These are phyloP conservation scores for Sebastiscus albofasciatus DNA, from an alignment of 2,797 vertebrate genomes.

Conservation along the genomic window DNA sequence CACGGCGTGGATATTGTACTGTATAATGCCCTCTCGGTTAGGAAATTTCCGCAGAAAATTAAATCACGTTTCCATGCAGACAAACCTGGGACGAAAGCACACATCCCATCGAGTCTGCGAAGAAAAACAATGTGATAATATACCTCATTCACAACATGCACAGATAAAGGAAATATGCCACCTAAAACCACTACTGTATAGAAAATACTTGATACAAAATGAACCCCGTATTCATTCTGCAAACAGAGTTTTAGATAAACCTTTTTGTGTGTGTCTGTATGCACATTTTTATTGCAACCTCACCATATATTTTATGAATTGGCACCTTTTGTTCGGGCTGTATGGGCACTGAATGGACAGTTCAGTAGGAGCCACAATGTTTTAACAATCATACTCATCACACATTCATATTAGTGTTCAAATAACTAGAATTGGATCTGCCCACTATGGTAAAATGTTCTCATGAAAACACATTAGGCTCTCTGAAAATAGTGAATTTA, in stretches of 20 bases:
- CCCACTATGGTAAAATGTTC: background rate
- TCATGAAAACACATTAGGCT: background rate
- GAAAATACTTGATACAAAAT: conserved; percentile 27
- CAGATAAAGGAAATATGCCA: conserved; percentile 40
- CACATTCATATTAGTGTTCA: background rate
- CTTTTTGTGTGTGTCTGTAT: background rate
- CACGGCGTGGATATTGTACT: conserved; percentile 62
- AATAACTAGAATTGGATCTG: conserved; percentile 21
- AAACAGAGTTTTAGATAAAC: background rate
- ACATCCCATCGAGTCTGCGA: conserved; percentile 24
- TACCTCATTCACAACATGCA: conserved; percentile 23
- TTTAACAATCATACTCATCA: conserved; percentile 6
- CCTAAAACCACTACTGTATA: conserved; percentile 17
- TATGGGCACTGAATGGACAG: background rate
- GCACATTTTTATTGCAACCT: background rate
- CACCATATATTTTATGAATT: conserved; percentile 1
- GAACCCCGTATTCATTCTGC: conserved; percentile 2
- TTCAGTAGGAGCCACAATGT: background rate
- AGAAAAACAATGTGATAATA: conserved; percentile 50
- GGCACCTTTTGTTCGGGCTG: background rate
- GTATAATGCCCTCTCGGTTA: conserved; percentile 63
- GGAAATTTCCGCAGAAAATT: conserved; percentile 55
- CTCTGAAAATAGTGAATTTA: background rate
- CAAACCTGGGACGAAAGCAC: conserved; percentile 46
- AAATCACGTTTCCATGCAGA: conserved; percentile 39